Conservation (phyloP, 2,797 vertebrate species). For the Arctocebus calabarensis region DNA sequence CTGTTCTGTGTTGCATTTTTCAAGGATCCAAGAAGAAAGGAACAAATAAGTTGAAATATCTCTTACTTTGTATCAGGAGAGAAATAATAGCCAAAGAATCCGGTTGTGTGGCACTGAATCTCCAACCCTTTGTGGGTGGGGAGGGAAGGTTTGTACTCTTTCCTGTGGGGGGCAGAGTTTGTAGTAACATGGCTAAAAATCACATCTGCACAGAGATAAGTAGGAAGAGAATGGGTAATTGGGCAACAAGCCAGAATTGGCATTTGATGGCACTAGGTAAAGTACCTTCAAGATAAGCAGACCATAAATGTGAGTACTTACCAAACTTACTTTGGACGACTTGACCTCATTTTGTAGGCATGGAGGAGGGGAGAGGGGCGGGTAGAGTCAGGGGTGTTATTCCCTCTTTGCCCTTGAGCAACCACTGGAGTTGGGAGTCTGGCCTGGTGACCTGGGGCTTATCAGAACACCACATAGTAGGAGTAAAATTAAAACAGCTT, state of each 20-base stretch:
- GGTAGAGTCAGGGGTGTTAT: neutral
- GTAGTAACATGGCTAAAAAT: neutral
- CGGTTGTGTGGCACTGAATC: neutral
- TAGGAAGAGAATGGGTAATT: neutral
- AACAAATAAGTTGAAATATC: slow-evolving; percentile 3
- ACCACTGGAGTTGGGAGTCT: neutral
- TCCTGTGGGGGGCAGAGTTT: neutral
- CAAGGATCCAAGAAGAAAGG: neutral
- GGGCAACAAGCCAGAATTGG: neutral
- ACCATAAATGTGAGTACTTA: neutral
- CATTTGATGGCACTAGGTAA: neutral
- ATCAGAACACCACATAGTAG: neutral
- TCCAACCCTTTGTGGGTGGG: neutral
- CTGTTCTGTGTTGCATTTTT: neutral
- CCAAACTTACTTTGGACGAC: neutral
- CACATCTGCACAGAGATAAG: neutral
- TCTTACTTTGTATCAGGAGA: neutral
- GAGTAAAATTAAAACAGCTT: neutral
- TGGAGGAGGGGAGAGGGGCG: fast-evolving
- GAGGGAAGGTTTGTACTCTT: neutral
- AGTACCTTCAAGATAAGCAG: neutral
- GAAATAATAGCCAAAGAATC: slow-evolving; percentile 3
- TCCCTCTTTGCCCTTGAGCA: neutral
- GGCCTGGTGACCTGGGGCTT: neutral
- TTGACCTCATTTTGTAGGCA: too few species aligned